These are phyloP conservation scores for Labrus mixtus DNA, from an alignment of 2,113 vertebrate species.

Conservation along the genomic window DNA sequence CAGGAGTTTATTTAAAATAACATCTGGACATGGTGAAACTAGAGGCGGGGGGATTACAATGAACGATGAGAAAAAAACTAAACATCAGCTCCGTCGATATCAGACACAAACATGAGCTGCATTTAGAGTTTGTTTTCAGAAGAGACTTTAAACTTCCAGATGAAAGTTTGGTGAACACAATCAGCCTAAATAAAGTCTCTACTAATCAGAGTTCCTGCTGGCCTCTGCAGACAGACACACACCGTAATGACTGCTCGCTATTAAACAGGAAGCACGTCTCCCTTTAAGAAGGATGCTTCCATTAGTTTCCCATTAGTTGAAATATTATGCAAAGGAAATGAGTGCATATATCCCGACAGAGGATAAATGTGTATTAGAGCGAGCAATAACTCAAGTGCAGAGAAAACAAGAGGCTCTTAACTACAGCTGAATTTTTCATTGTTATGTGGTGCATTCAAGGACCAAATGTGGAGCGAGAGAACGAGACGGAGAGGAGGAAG, in stretches of 20 bases:
- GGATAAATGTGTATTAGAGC: conserved; percentile 29
- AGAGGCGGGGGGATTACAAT: too few species aligned
- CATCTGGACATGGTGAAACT: too few species aligned
- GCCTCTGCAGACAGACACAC: not conserved
- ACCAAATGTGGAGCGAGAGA: conserved; percentile 1
- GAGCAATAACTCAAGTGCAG: conserved; percentile 24
- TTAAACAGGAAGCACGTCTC: conserved; percentile 10
- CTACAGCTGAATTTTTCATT: conserved; percentile 41
- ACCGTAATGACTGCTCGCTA: not conserved
- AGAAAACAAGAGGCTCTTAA: conserved; percentile 33
- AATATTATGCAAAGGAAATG: conserved; percentile 32
- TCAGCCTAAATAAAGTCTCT: not conserved
- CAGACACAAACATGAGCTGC: not conserved
- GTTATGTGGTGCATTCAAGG: conserved; percentile 32
- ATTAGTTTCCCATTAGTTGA: conserved; percentile 47
- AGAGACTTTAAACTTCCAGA: not conserved
- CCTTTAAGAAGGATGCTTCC: conserved; percentile 21
- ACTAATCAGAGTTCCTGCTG: not conserved
- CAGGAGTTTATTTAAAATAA: too few species aligned
- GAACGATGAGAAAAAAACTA: too few species aligned
- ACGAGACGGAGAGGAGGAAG: not conserved
- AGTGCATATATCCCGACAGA: conserved; percentile 15
- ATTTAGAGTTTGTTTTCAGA: not conserved
- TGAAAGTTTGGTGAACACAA: not conserved
- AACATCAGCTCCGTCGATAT: too few species aligned